Base-by-base conservation (phyloP, 1,140 invertebrate genomes). In the Drosophila neocordata region DNA sequence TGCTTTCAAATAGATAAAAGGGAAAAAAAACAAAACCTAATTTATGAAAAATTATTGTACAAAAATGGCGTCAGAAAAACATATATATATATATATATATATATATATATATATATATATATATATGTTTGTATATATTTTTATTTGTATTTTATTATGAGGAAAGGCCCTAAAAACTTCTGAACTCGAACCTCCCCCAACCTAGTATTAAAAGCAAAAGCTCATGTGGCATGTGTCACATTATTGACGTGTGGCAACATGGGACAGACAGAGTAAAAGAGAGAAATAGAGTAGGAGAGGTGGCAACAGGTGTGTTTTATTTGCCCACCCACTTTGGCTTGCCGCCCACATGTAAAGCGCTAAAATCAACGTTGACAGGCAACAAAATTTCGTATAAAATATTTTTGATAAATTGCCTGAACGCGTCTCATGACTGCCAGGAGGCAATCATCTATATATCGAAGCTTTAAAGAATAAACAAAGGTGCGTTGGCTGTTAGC, bases 331-430 rank as follows among this genome's bases (percentile, higher is more conserved):
- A 65, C 65, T 31, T 41, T 65, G 52, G 55, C 62, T 48, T 58
- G 44, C 52, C 62, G 18, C 66, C 60, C 52, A 35, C 31, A 37
- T 62, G 53, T 73, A 77, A 84, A 81, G 81, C 81, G 77, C 70
- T 81, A 78, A 85, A 85, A 85, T 85, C 82, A 85, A 85, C 78
- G 77, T 69, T 85, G 82, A 81, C 81, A 85, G 77, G 74, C 82
- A 56, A 65, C 70, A 71, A 73, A 71, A 77, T 61, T 77, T 80
- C 61, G 61, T 67, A 58, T 69, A 77, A 73, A 87, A 74, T 62
- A 82, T 78, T 64, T 87, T 87, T 87, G 74, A 85, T 85, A 87
- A 85, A 87, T 85, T 81, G 69, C 81, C 76, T 60, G 35, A 57
- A 24, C 62, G 73, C 18, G n/a, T 13, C 57, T 15, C 52, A 31